Evolutionary conservation across 2,797 vertebrate genomes (phyloP).

Genomic region (Platalea minor): DNA sequence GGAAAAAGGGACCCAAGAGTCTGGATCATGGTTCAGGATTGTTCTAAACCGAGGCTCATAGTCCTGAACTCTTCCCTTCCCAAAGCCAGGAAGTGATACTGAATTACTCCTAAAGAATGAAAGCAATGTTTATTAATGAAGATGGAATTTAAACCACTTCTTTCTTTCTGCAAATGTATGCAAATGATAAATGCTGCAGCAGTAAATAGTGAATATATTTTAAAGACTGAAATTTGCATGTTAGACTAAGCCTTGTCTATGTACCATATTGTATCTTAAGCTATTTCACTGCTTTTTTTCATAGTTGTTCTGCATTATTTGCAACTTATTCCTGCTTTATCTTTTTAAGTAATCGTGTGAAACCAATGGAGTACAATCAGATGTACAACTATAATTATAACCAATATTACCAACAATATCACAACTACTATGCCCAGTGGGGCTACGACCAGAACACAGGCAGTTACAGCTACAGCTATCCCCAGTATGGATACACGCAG

Average conservation of each 20-base stretch:
- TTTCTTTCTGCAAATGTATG: background rate
- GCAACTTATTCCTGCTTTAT: constrained; percentile 5
- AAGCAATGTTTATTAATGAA: background rate
- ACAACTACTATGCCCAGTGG: constrained; percentile 86
- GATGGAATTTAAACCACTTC: background rate
- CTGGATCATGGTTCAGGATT: background rate
- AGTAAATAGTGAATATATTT: background rate
- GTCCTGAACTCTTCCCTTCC: constrained; percentile 5
- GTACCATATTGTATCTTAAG: background rate
- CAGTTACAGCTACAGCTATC: constrained; percentile 85
- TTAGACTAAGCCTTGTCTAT: background rate
- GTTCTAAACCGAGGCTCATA: background rate
- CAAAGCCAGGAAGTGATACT: background rate
- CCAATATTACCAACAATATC: constrained; percentile 84
- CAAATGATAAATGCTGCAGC: background rate
- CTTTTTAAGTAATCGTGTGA: constrained; percentile 74
- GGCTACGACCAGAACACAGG: constrained; percentile 87
- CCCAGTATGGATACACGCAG: constrained; percentile 88
- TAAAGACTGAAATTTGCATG: background rate
- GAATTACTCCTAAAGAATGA: background rate
- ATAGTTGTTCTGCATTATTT: background rate
- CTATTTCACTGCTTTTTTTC: background rate
- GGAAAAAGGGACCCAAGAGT: background rate
- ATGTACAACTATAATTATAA: constrained; percentile 79
- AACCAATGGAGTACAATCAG: constrained; percentile 78